phyloP scores from a whole-genome alignment of 2,113 vertebrate genomes.

The Salminus brasiliensis region DNA sequence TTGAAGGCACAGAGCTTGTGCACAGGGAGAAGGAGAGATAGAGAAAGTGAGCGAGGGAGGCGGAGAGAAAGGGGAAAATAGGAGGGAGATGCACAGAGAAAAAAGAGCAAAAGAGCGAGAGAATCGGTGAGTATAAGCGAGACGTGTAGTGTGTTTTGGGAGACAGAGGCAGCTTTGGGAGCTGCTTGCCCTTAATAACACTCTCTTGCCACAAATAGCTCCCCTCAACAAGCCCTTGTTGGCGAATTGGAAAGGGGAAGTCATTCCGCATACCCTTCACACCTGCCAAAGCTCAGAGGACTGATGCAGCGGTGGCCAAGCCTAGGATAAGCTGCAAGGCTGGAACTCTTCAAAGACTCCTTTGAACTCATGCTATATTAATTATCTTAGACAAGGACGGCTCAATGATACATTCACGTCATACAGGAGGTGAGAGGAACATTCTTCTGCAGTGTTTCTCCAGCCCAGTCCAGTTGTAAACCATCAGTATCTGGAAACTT shows the following conservation, averaged over 20 bases:
- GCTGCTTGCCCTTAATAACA: constrained; percentile 32
- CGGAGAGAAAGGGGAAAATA: background rate
- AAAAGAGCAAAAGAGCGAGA: background rate
- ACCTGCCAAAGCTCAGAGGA: constrained; percentile 26
- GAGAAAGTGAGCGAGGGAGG: background rate
- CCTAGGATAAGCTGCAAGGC: background rate
- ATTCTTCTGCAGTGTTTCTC: background rate
- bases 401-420: too few relatives aligned
- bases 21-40: background rate
- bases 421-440: background rate
- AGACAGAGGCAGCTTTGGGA: constrained; percentile 24
- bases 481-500: too few relatives aligned
- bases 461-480: too few relatives aligned
- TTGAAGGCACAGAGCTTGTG: constrained; percentile 3
- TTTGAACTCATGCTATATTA: background rate
- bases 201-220: constrained; percentile 45
- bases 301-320: background rate
- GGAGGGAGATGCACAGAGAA: background rate
- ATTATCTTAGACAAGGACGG: background rate
- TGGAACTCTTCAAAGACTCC: background rate
- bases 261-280: constrained; percentile 45
- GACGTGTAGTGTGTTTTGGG: constrained; percentile 10
- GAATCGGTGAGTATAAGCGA: background rate
- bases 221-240: constrained; percentile 14
- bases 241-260: constrained; percentile 20